Evolutionary conservation across 2,113 vertebrate species (phyloP).

Genomic region (Rhegmatorhina hoffmannsi): DNA sequence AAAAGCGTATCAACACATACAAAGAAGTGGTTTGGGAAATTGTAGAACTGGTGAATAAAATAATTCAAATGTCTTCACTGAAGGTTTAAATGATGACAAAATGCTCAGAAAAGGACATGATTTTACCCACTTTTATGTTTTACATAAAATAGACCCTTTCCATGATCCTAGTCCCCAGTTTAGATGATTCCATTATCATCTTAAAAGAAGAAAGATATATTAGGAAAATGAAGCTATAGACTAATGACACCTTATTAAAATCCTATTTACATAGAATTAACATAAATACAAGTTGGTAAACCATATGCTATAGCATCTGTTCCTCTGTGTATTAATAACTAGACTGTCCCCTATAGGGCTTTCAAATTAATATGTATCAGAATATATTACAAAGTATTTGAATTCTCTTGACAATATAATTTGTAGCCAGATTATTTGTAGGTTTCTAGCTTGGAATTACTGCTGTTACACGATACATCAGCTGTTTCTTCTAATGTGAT

Average conservation of each 20-base stretch:
- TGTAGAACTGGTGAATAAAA: background rate
- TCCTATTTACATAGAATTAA: constrained; percentile 84
- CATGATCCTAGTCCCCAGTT: constrained; percentile 5
- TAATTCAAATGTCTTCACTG: background rate
- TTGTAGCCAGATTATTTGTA: constrained; percentile 55
- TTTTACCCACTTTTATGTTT: background rate
- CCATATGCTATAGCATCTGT: constrained; percentile 83
- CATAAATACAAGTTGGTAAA: constrained; percentile 82
- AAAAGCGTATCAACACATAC: background rate
- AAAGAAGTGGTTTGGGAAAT: background rate
- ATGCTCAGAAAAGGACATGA: accelerated
- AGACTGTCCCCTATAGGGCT: constrained; percentile 77
- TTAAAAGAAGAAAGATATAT: constrained; percentile 66
- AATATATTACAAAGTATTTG: constrained; percentile 63
- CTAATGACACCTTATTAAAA: constrained; percentile 83
- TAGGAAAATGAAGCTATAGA: constrained; percentile 72
- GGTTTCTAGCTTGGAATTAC: background rate
- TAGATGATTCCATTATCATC: constrained; percentile 52
- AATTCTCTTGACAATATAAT: constrained; percentile 64
- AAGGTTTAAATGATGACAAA: background rate
- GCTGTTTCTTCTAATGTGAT: background rate
- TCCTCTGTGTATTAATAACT: constrained; percentile 79
- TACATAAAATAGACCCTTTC: background rate
- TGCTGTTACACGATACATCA: background rate
- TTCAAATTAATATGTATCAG: constrained; percentile 77